Evolutionary conservation across 1,140 invertebrate species (phyloP).

Genomic region (Branchinecta lindahli): DNA sequence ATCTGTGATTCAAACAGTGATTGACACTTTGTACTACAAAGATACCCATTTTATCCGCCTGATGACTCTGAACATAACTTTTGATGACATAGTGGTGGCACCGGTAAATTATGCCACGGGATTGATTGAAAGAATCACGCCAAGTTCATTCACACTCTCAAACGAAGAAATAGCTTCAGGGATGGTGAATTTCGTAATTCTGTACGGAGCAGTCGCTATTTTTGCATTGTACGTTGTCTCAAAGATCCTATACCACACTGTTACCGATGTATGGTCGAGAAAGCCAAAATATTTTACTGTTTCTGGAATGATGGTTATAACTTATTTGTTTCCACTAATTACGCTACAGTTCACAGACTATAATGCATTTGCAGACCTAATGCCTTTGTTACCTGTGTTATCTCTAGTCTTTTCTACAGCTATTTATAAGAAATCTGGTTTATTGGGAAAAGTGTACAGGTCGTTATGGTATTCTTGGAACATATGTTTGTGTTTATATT

Average conservation of each 20-base stretch:
- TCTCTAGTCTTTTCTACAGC: background rate
- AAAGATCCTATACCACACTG: background rate
- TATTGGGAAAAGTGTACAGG: background rate
- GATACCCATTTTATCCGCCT: background rate
- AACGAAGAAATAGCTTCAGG: background rate
- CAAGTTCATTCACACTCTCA: background rate
- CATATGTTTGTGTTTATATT: background rate
- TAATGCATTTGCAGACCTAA: background rate
- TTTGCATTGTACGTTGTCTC: background rate
- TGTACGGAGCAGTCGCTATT: background rate
- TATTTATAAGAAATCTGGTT: background rate
- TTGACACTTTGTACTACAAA: background rate
- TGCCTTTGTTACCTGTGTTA: background rate
- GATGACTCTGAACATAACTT: background rate
- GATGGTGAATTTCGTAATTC: background rate
- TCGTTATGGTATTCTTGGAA: background rate
- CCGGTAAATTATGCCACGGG: background rate
- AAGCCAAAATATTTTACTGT: background rate
- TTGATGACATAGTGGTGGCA: background rate
- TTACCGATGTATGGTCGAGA: background rate
- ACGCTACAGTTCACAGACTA: background rate
- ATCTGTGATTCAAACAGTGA: background rate
- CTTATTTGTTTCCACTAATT: background rate
- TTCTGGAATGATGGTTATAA: constrained; percentile 2
- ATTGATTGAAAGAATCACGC: background rate